phyloP scores from a whole-genome alignment of 2,797 vertebrate species.

The Leuciscus waleckii region DNA sequence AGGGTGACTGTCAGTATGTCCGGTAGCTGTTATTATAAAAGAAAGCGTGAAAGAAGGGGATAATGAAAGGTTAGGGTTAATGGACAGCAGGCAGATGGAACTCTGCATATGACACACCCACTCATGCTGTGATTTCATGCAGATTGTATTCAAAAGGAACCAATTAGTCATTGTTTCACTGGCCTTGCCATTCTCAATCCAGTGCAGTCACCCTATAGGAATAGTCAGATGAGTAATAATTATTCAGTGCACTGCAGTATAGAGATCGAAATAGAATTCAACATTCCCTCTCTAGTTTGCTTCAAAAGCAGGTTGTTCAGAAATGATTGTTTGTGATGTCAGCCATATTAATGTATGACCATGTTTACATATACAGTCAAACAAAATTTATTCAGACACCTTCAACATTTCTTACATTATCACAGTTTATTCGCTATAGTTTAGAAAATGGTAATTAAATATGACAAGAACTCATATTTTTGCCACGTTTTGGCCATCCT shows the following conservation, averaged over 20 bases:
- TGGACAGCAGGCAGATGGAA: constrained; percentile 49
- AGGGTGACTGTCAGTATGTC: constrained; percentile 53
- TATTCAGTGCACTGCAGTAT: neutral
- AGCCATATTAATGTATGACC: neutral
- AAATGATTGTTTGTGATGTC: neutral
- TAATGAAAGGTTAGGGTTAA: constrained; percentile 52
- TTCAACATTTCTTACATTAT: too few species aligned
- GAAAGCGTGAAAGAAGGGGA: constrained; percentile 32
- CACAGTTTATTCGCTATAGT: too few species aligned
- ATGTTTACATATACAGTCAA: neutral
- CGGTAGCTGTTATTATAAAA: constrained; percentile 57
- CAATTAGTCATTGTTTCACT: constrained; percentile 20
- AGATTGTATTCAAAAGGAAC: constrained; percentile 20
- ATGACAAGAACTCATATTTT: too few species aligned
- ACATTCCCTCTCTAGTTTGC: neutral
- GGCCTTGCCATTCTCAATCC: neutral
- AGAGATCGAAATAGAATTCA: neutral
- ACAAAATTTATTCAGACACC: too few species aligned
- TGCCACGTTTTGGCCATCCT: too few species aligned
- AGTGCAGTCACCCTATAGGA: neutral
- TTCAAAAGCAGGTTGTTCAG: neutral
- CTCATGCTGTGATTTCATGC: neutral
- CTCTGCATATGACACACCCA: neutral
- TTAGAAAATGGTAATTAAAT: too few species aligned
- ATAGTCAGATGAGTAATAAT: neutral